Base-by-base conservation (phyloP, 2,113 vertebrate genomes). In the Bos javanicus region DNA sequence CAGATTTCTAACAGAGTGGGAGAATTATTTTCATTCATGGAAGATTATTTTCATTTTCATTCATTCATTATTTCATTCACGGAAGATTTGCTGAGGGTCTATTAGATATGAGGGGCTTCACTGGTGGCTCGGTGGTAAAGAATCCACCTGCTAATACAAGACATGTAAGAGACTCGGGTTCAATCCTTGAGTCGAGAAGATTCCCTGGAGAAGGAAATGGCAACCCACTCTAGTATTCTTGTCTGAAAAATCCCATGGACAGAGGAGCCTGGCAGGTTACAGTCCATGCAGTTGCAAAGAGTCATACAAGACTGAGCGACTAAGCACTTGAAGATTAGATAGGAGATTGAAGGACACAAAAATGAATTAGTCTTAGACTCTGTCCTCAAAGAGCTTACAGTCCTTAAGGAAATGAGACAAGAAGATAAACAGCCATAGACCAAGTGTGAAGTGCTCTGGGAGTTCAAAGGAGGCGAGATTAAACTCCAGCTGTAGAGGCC, bases 361-460 rank as follows among this genome's bases (percentile, higher is more conserved):
- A 67, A 46, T 43, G 71, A 57, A 21, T 91, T 52, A 83, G 12
- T 87, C 36, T 30, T n/a, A 83, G 23, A 36, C 64, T 30, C 83
- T 93, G 83, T 91, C 96, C 67, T 92, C 97, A 86, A 97, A 92
- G 33, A 86, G 74, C 67, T 76, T 94, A n/a, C 54, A 74, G 2
- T 96, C 87, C 48, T 90, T 92, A 76, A 85, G 78, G 62, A 96
- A 95, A 67, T 74, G 74, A 94, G 85, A 90, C 67, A 81, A 71
- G 3, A 28, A 39, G 36, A 30, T 28, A 36, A 88, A 78, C 30
- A 92, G 57, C 87, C 36, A 13, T 26, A 93, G 82, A 56, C 59
- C 64, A 52, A 26, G 30, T 56, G 48, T 71, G 9, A 98, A 56
- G 10, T 91, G 28, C 33, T 78, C 81, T n/a, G 39, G 84, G 33